Evolutionary conservation across 2,888 invertebrate genomes (phyloP), one percentile per base, ranked within the genome.

Genomic region (Dryobota labecula): DNA sequence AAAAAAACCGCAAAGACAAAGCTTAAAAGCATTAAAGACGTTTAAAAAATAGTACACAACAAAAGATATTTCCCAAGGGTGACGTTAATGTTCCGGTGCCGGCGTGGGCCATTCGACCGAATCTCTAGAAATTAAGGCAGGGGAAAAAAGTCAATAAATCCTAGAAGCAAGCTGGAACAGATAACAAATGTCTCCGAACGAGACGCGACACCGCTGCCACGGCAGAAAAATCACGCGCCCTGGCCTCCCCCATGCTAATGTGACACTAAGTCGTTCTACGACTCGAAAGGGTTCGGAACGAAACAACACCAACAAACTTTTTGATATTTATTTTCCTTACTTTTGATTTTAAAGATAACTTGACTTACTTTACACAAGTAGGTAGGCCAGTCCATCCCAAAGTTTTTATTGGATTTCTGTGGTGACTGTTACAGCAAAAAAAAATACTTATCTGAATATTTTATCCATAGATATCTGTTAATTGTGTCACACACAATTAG

Each of bases 121-220:
- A 95, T 95, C 95, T 95, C 92, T 92, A 92, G 93, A 94, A 95
- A 95, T 95, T 94, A 95, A 94, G 92, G 91, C 92, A 91, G 87
- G 91, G 90, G 90, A 93, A 94, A 94, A 94, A 95, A 94, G 94
- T 94, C 94, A 94, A 95, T 94, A 95, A 95, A 94, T 94, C 94
- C 91, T 93, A 92, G 91, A 90, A 91, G 88, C 92, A 90, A 90
- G 90, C 90, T 90, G 88, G 89, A 89, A 87, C 91, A 92, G 94
- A 94, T 94, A 94, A 94, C 90, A 88, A 91, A 94, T 92, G 93
- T 92, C 92, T 89, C 88, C 64, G 83, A 84, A 87, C 83, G 87
- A 85, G 84, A 81, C 83, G 82, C 80, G 86, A 84, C 80, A 69
- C 77, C 76, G 67, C 72, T 73, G 72, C 45, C 76, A 41, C 78